phyloP scores from a whole-genome alignment of 2,113 vertebrate genomes.

The Gasterosteus nipponicus region DNA sequence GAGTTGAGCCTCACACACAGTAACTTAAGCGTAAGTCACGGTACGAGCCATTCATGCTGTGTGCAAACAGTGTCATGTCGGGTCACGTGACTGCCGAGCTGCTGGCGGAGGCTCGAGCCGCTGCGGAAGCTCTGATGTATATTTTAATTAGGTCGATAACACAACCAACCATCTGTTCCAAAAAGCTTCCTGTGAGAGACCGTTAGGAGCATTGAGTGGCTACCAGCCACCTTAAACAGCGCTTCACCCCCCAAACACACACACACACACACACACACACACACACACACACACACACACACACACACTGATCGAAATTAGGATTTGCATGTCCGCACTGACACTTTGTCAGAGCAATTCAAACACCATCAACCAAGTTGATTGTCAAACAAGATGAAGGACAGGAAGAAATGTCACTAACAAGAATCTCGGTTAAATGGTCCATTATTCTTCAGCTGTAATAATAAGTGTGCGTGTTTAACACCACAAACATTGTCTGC shows the following conservation, averaged over 20 bases:
- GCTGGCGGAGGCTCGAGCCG: conserved; percentile 23
- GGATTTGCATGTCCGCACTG: conserved; percentile 15
- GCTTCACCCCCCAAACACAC: conserved; percentile 6
- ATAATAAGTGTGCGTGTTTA: not conserved
- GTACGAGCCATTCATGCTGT: too few species aligned
- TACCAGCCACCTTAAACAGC: conserved; percentile 39
- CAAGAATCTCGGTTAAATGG: conserved; percentile 10
- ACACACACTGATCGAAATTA: not conserved
- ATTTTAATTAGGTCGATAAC: conserved; percentile 47
- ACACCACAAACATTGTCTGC: not conserved
- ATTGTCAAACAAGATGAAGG: conserved; percentile 30
- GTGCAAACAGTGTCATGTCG: not conserved
- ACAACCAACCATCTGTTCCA: conserved; percentile 57
- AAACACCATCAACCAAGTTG: conserved; percentile 23
- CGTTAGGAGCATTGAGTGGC: conserved; percentile 41
- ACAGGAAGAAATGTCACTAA: conserved; percentile 18
- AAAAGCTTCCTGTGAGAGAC: conserved; percentile 47
- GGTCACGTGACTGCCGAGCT: conserved; percentile 21
- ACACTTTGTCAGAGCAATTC: conserved; percentile 25
- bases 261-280: not conserved
- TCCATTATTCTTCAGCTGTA: not conserved
- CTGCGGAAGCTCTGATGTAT: conserved; percentile 46
- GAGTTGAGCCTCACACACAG: not conserved
- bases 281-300: not conserved
- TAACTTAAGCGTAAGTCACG: too few species aligned